Percentiles rank a stretch among this genome's conserved stretches.
These are phyloP conservation scores for Delphinapterus leucas DNA, from an alignment of 2,113 vertebrate species.

Conservation along the genomic window DNA sequence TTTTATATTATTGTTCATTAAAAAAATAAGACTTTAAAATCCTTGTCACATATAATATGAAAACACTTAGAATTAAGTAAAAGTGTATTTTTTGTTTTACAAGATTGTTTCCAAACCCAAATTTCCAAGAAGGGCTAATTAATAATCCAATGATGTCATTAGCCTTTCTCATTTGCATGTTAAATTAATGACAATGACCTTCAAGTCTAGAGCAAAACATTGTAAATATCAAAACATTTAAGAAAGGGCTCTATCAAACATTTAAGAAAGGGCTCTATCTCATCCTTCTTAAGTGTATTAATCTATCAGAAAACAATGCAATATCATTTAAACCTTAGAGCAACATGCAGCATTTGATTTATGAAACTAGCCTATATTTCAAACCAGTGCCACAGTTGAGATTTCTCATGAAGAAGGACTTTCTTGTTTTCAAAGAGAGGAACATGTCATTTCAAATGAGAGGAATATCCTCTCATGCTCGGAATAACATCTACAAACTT, in stretches of 20 bases:
- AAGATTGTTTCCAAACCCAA: not conserved
- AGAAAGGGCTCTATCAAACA: not conserved
- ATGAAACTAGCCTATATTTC: not conserved
- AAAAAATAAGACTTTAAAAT: conserved; percentile 18
- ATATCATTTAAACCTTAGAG: not conserved
- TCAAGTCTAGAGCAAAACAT: not conserved
- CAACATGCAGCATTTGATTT: not conserved
- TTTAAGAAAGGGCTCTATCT: not conserved
- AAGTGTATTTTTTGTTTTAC: conserved; percentile 10
- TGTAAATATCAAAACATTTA: not conserved
- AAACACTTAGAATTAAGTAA: not conserved
- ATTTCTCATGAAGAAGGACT: not conserved
- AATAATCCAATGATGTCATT: conserved; percentile 6
- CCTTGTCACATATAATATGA: not conserved
- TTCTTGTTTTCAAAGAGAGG: not conserved
- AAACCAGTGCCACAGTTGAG: not conserved
- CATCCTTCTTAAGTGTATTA: not conserved
- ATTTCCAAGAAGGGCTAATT: conserved; percentile 24
- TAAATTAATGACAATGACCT: not conserved
- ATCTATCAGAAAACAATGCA: not conserved
- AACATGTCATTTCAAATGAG: not conserved
- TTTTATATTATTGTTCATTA: not conserved
- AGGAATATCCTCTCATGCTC: not conserved
- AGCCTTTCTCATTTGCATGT: not conserved
- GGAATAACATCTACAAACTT: not conserved